Percentiles rank a stretch among this genome's conserved stretches.
phyloP scores from a whole-genome alignment of 2,888 invertebrate species.

The Tenthredo livida region DNA sequence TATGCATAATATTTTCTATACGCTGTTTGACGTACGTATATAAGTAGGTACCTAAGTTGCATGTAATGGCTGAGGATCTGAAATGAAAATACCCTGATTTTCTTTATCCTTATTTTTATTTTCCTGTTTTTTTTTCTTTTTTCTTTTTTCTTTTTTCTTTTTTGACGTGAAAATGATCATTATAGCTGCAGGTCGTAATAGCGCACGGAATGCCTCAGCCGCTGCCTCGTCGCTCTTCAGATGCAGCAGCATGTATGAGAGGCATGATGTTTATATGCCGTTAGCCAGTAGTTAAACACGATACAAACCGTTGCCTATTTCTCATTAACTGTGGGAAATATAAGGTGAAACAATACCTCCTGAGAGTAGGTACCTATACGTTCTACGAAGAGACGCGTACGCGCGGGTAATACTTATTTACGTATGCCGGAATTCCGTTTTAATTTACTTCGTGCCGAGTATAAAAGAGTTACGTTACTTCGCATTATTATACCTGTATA shows the following conservation, averaged over 20 bases:
- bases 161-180: no score
- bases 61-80: no score
- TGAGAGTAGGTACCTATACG: background rate
- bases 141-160: no score
- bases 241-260: background rate
- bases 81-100: no score
- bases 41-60: background rate
- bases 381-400: no score
- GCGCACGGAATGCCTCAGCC: background rate
- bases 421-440: slow-evolving; percentile 31
- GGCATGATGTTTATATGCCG: slow-evolving; percentile 8
- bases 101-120: no score
- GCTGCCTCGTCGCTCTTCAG: background rate
- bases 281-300: slow-evolving; percentile 35
- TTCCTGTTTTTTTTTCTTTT: no score
- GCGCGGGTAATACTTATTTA: slow-evolving; percentile 6
- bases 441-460: slow-evolving; percentile 12
- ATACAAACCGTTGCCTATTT: slow-evolving; percentile 43
- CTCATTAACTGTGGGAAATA: slow-evolving; percentile 50
- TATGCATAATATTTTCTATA: background rate
- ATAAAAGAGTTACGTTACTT: background rate
- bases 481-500: background rate
- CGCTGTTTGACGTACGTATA: background rate
- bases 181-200: no score
- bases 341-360: slow-evolving; percentile 31